Evolutionary conservation across 1,140 invertebrate species (phyloP).

Genomic region (Ips nitidus): DNA sequence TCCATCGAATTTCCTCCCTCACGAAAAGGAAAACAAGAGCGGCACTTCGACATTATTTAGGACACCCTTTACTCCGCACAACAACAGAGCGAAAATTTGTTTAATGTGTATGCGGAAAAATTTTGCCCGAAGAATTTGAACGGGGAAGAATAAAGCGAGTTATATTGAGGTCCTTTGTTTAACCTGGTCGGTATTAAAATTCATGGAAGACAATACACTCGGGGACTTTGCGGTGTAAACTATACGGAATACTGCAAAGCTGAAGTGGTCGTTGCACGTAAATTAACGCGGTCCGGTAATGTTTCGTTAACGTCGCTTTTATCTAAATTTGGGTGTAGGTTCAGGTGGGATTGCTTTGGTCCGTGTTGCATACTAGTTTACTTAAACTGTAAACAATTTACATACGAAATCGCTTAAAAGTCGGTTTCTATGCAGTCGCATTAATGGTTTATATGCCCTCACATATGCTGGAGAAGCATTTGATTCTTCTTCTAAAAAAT

Average conservation of each 20-base stretch:
- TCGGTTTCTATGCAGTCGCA: no score
- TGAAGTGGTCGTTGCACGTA: neutral
- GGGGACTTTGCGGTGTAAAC: slow-evolving; percentile 2
- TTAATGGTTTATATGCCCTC: no score
- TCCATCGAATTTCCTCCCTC: slow-evolving; percentile 22
- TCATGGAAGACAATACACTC: neutral
- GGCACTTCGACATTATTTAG: slow-evolving; percentile 5
- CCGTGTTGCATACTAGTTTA: neutral
- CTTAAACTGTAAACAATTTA: no score
- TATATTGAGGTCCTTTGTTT: slow-evolving; percentile 2
- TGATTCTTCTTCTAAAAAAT: no score
- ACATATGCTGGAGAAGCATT: no score
- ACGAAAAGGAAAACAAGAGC: slow-evolving; percentile 11
- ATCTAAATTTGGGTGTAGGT: neutral
- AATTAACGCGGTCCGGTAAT: neutral
- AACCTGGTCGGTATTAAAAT: neutral
- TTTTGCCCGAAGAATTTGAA: slow-evolving; percentile 2
- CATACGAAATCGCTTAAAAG: no score
- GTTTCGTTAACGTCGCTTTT: neutral
- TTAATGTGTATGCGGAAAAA: neutral
- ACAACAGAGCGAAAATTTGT: slow-evolving; percentile 2
- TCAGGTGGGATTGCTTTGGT: no score
- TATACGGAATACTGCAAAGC: neutral
- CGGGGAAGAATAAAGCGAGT: neutral
- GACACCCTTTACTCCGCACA: neutral